Conservation (phyloP, 1,140 invertebrate species). For the Oreohelix idahoensis region DNA sequence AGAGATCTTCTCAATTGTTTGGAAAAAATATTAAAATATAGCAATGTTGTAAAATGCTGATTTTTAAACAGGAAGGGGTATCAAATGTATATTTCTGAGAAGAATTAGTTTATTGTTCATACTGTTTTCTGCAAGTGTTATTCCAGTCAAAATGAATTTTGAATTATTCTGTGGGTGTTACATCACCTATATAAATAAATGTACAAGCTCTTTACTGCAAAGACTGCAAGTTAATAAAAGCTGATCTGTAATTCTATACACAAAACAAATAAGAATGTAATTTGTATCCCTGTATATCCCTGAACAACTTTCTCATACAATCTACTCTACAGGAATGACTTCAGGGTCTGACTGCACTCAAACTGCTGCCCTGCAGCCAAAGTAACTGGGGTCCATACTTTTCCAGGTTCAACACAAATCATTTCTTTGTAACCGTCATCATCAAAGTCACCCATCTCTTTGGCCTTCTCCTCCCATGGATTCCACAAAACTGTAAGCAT, state of each 20-base stretch:
- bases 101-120: no score
- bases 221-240: no score
- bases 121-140: no score
- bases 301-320: neutral
- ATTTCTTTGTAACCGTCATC: conserved; percentile 95
- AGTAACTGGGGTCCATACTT: conserved; percentile 87
- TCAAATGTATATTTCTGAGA: no score
- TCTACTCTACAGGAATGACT: neutral
- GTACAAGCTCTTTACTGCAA: no score
- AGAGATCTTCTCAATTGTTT: no score
- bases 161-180: no score
- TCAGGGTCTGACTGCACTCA: conserved; percentile 42
- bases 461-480: conserved; percentile 93
- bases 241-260: neutral
- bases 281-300: neutral
- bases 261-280: neutral
- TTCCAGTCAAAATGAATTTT: no score
- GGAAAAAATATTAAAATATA: no score
- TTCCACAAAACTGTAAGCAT: conserved; percentile 89
- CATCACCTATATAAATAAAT: no score
- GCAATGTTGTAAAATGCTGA: no score
- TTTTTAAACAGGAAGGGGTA: no score
- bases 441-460: conserved; percentile 93
- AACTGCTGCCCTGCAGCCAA: conserved; percentile 82
- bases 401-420: conserved; percentile 94